Percentiles rank a stretch among this genome's conserved stretches.
Evolutionary conservation across 2,797 vertebrate genomes (phyloP).

Genomic region (Aldrovandia affinis): DNA sequence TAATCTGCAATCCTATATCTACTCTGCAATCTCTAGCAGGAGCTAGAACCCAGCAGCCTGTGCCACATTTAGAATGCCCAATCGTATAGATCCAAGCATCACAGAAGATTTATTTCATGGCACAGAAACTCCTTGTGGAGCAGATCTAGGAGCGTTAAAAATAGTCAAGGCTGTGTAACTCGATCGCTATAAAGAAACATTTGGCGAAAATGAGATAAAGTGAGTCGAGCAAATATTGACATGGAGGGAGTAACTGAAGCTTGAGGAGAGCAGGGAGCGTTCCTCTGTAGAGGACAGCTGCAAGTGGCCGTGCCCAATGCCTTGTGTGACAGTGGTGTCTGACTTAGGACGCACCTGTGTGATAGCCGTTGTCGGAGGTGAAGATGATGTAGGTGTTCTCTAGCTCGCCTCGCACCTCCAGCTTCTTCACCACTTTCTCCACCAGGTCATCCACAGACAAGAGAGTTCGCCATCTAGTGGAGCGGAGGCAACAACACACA

Average conservation of each 20-base stretch:
- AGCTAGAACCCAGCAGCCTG: background rate
- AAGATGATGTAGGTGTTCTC: slow-evolving; percentile 93
- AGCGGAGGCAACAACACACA: background rate
- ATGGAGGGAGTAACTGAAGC: background rate
- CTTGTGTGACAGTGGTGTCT: too few relatives aligned
- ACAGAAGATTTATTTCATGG: background rate
- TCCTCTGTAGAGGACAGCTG: background rate
- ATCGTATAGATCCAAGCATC: background rate
- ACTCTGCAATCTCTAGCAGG: background rate
- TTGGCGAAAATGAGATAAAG: background rate
- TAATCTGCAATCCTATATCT: background rate
- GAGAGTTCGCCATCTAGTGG: slow-evolving; percentile 89
- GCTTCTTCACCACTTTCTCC: slow-evolving; percentile 88
- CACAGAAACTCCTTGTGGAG: background rate
- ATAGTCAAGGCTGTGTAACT: background rate
- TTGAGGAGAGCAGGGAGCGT: background rate
- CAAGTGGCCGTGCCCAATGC: background rate
- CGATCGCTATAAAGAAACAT: background rate
- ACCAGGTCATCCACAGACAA: slow-evolving; percentile 94
- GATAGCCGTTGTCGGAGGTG: slow-evolving; percentile 96
- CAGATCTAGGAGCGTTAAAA: too few relatives aligned
- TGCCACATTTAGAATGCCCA: background rate
- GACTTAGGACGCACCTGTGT: slow-evolving; percentile 78
- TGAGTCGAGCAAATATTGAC: background rate
- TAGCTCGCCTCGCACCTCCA: slow-evolving; percentile 83